Base-by-base conservation (phyloP, 2,113 vertebrate genomes). In the Perca flavescens region DNA sequence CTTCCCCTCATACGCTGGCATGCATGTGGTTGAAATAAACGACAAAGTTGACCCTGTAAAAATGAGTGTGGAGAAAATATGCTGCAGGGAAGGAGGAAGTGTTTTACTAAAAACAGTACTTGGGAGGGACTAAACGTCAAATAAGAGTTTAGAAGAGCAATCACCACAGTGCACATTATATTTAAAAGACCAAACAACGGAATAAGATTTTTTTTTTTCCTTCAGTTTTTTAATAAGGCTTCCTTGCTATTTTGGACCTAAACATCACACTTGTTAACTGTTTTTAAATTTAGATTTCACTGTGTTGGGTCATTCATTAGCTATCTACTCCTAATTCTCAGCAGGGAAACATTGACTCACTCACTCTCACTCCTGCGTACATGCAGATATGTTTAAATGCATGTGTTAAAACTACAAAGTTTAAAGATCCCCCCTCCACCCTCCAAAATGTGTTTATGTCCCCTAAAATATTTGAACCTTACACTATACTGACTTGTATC, bases 1-100 rank as follows among this genome's bases (percentile, higher is more conserved):
- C 66, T 74, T 58, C 50, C 63, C 62, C 62, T 77, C 58, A n/a
- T 34, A 21, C 1, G 64, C 83, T 77, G n/a, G 19, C 5, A 54
- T 74, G 70, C 14, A 19, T 80, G 47, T 74, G 47, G n/a, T 58
- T 34, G 19, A 53, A 50, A 31, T 34, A 81, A 73, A 70, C 66
- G 60, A 67, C 57, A 58, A 77, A 60, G 36, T 3, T 63, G 43
- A 77, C 36, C 47, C 40, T 71, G 52, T 79, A 54, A 50, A 77
- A 19, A 43, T 22, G 22, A 71, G 28, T 49, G 5, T 16, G 58
- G 19, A 34, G 54, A 6, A 63, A 67, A 72, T 52, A 28, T 60
- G 21, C 63, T 15, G 2, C 43, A 65, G 34, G 11, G 31, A 34
- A 34, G 57, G 25, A 40, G 49, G 9, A 11, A 52, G 46, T 16